A percentile compares a stretch with the other conserved stretches of the same genome.
These are phyloP conservation scores for Aldrovandia affinis DNA, from an alignment of 2,797 vertebrate species.

Conservation along the genomic window DNA sequence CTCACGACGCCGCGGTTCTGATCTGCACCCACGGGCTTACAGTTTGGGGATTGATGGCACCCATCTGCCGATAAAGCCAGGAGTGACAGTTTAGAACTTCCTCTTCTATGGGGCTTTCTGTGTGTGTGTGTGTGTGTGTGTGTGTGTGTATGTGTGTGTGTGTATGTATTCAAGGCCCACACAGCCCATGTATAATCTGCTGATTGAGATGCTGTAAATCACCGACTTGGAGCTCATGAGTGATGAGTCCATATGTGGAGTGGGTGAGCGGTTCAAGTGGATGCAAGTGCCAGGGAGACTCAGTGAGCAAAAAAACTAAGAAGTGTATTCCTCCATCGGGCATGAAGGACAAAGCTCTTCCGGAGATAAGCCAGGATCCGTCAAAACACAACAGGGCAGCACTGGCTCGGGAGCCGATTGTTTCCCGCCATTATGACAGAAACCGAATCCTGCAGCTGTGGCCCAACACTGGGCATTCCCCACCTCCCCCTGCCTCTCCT, in stretches of 20 bases:
- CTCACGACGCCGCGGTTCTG: no score
- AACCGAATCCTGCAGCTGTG: not conserved
- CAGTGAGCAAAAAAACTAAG: not conserved
- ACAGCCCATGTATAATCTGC: not conserved
- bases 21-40: no score
- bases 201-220: conserved; percentile 38
- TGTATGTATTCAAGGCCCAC: conserved; percentile 40
- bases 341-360: not conserved
- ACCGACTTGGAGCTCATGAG: not conserved
- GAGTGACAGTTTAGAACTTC: not conserved
- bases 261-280: not conserved
- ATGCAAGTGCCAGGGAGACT: not conserved
- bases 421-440: not conserved
- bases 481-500: not conserved
- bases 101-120: not conserved
- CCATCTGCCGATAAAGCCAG: not conserved
- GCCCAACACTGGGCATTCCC: not conserved
- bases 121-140: conserved; percentile 17
- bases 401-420: not conserved
- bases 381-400: not conserved
- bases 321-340: not conserved
- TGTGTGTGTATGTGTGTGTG: not conserved
- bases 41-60: no score
- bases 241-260: not conserved
- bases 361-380: not conserved